Percentiles rank a stretch among this genome's conserved stretches.
Conservation (phyloP, 2,797 vertebrate species). For the Microctenopoma steveboyesi region DNA sequence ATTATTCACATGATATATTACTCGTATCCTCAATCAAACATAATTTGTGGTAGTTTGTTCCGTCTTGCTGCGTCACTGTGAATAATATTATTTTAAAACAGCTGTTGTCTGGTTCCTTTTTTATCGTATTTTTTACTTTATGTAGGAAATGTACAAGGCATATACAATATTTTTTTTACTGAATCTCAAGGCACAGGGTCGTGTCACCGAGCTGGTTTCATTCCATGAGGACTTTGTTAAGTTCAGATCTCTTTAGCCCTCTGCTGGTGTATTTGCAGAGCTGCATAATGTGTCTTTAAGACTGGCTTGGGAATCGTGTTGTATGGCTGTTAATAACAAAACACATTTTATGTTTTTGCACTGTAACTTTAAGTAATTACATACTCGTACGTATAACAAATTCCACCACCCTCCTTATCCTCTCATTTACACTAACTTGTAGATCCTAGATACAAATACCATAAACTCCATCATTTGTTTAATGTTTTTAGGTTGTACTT, state of each 20-base stretch:
- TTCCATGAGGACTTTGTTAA: no score
- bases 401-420: neutral
- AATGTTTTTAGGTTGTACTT: slow-evolving; percentile 17
- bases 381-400: no score
- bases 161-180: neutral
- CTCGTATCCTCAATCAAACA: no score
- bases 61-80: neutral
- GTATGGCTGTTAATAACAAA: neutral
- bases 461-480: neutral
- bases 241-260: slow-evolving; percentile 45
- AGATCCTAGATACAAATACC: neutral
- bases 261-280: slow-evolving; percentile 60
- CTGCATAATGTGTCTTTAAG: neutral
- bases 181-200: neutral
- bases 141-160: neutral
- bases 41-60: neutral
- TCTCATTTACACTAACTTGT: neutral
- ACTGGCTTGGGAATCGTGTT: neutral
- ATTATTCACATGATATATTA: neutral
- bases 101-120: neutral
- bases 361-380: no score
- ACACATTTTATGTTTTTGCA: neutral
- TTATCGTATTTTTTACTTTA: neutral
- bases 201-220: no score
- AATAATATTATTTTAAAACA: neutral